Percentiles rank a stretch among this genome's conserved stretches.
These are phyloP conservation scores for Colius striatus DNA, from an alignment of 2,113 vertebrate genomes.

Conservation along the genomic window DNA sequence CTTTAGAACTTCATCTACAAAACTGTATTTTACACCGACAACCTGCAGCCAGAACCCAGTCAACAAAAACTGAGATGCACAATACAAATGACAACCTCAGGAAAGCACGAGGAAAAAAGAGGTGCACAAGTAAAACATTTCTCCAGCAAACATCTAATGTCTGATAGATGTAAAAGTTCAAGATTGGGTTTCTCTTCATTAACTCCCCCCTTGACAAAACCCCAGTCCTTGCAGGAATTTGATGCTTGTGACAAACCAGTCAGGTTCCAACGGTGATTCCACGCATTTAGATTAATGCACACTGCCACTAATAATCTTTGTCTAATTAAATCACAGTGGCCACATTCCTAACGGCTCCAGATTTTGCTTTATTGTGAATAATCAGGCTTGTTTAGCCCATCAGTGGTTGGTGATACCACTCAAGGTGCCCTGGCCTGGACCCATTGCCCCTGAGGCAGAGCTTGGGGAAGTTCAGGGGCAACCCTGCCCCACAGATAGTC, in stretches of 20 bases:
- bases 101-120: neutral
- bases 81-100: neutral
- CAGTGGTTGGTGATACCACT: conserved; percentile 62
- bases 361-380: neutral
- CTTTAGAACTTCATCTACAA: neutral
- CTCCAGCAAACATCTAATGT: neutral
- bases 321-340: conserved; percentile 54
- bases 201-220: neutral
- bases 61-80: neutral
- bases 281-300: conserved; percentile 42
- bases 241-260: conserved; percentile 8
- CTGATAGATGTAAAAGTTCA: neutral
- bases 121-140: neutral
- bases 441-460: accelerated
- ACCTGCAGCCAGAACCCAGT: neutral
- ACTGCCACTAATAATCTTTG: conserved; percentile 49
- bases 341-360: conserved; percentile 35
- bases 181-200: neutral
- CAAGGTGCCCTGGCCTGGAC: neutral
- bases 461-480: neutral
- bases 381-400: conserved; percentile 56
- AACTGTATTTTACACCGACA: neutral
- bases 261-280: conserved; percentile 44
- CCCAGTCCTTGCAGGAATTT: neutral
- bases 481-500: neutral